Evolutionary conservation across 2,888 invertebrate species (phyloP), one percentile per base, ranked within the genome.

Genomic region (Apamea crenata): DNA sequence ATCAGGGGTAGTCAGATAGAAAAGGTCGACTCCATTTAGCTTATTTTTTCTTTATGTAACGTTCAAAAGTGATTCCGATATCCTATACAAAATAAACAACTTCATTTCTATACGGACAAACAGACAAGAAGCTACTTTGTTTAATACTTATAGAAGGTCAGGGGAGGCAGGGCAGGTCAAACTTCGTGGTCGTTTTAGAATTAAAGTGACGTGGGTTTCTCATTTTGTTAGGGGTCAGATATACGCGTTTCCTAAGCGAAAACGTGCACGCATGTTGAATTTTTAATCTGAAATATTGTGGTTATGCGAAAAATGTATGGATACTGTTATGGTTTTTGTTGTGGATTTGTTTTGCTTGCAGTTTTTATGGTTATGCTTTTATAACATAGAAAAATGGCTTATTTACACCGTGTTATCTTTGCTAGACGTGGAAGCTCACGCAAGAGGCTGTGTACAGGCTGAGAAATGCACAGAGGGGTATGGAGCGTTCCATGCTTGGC

Each of bases 121-220:
- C n/a, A 70, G 36, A 70, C 56, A 56, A 32, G 18, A 70, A 36
- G 36, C 36, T 10, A 53, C 10, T 18, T 53, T 36, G 25, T 25
- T 36, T 10, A 25, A 25, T 18, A 56, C 32, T 66, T 25, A 44
- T 44, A 65, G 36, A 50, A 36, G 71, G 72, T 65, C 18, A 47
- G 56, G 75, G 40, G 72, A 70, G 65, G 68, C 56, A 40, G 32
- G 66, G 68, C 16, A 80, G 89, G 73, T 85, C 88, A 72, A 65
- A 44, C n/a, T n/a, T 3, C 2, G 40, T 87, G 85, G 90, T 80
- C 82, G 63, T 80, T 89, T 80, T 61, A 78, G 87, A 86, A 85
- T 90, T 86, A 87, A 87, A 89, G 85, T 91, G 90, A 91, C 89
- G 87, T 87, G 91, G 91, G 91, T 91, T 78, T 76, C 89, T 91